A percentile compares a stretch with the other conserved stretches of the same genome.
phyloP scores from a whole-genome alignment of 1,140 invertebrate species.

The Coenobita brevimanus region DNA sequence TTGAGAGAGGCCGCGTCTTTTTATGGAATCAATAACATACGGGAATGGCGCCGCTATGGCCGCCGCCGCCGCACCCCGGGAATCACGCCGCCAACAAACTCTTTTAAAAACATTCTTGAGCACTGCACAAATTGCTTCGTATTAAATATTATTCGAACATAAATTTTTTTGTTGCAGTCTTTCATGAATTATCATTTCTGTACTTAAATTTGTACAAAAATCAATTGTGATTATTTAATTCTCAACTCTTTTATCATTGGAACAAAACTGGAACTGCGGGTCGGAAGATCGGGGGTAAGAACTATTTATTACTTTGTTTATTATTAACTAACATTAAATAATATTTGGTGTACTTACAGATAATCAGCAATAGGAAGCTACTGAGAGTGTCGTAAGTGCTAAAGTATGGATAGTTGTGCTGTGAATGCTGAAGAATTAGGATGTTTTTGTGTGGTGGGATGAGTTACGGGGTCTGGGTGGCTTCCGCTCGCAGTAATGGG shows the following conservation, averaged over 20 bases:
- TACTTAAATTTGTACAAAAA: not conserved
- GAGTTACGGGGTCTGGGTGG: constrained; percentile 26
- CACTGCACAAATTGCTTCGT: not conserved
- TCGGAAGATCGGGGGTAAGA: constrained; percentile 65
- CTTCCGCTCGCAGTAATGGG: constrained; percentile 32
- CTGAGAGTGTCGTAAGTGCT: not conserved
- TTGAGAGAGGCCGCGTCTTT: constrained; percentile 67
- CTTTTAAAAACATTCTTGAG: constrained; percentile 47
- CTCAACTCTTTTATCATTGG: constrained; percentile 66
- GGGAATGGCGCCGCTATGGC: constrained; percentile 69
- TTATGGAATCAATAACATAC: constrained; percentile 70
- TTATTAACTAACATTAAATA: constrained; percentile 46
- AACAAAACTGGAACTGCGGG: constrained; percentile 68
- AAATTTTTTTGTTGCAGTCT: not conserved
- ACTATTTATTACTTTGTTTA: constrained; percentile 61
- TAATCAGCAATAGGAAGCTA: constrained; percentile 36
- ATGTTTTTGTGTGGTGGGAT: constrained; percentile 39
- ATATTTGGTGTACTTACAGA: not conserved
- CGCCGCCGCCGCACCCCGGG: constrained; percentile 55
- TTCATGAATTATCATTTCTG: not conserved
- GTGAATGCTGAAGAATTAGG: constrained; percentile 5
- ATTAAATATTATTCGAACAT: not conserved
- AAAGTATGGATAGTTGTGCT: not conserved
- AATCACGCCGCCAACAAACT: constrained; percentile 37
- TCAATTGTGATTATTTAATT: not conserved